phyloP scores from a whole-genome alignment of 2,113 vertebrate genomes.

The Corapipo altera region DNA sequence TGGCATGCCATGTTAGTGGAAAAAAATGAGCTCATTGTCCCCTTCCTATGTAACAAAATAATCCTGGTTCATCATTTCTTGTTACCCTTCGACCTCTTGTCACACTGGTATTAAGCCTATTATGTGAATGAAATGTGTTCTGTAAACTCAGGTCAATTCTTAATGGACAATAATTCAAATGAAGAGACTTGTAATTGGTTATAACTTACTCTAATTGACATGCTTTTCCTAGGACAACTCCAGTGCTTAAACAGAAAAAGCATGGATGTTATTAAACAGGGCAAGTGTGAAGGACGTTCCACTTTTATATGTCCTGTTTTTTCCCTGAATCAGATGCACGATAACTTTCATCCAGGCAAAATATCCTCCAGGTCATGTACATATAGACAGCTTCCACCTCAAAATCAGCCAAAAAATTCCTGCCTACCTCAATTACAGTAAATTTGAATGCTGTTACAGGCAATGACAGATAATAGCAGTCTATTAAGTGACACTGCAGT shows the following conservation, averaged over 20 bases:
- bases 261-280: conserved; percentile 19
- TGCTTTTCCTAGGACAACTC: conserved; percentile 44
- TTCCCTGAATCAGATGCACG: background rate
- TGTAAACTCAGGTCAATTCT: conserved; percentile 30
- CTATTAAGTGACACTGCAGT: background rate
- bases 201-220: conserved; percentile 49
- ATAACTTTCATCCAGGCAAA: background rate
- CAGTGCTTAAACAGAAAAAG: background rate
- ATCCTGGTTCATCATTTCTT: background rate
- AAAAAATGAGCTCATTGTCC: background rate
- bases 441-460: background rate
- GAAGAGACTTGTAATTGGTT: background rate
- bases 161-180: conserved; percentile 56
- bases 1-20: background rate
- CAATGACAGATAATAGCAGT: background rate
- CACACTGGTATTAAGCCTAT: background rate
- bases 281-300: conserved; percentile 31
- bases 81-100: background rate
- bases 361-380: background rate
- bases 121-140: conserved; percentile 1
- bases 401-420: background rate
- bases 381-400: background rate
- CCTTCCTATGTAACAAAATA: background rate
- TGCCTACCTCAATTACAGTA: background rate
- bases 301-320: background rate